Evolutionary conservation across 2,888 invertebrate species (phyloP).

Genomic region (Beris chalybata): DNA sequence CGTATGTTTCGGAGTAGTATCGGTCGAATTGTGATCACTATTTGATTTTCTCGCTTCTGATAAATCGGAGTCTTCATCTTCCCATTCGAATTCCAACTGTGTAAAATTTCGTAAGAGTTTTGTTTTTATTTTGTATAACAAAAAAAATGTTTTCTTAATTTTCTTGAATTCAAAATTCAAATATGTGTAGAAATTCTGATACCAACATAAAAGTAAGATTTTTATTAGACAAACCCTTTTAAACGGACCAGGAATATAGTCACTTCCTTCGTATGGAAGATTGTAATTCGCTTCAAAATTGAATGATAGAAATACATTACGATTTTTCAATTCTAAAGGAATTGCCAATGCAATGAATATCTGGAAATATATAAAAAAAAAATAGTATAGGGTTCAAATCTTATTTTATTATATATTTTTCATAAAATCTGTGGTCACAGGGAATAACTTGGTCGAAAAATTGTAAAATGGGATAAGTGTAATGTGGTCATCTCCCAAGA

Average conservation of each 20-base stretch:
- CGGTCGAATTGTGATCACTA: conserved; percentile 4
- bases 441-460: too few species aligned
- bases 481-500: too few species aligned
- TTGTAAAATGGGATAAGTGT: too few species aligned
- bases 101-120: neutral
- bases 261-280: conserved; percentile 63
- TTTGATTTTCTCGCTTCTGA: neutral
- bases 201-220: too few species aligned
- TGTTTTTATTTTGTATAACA: too few species aligned
- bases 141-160: too few species aligned
- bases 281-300: conserved; percentile 73
- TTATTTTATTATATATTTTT: too few species aligned
- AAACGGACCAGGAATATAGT: conserved; percentile 61
- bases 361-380: conserved; percentile 54
- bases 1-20: neutral
- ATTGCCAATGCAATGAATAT: conserved; percentile 70
- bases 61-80: conserved; percentile 1
- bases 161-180: too few species aligned
- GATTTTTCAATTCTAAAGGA: conserved; percentile 68
- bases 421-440: too few species aligned
- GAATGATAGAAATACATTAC: conserved; percentile 71
- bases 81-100: conserved; percentile 15
- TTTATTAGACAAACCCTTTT: conserved; percentile 55
- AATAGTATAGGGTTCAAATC: too few species aligned
- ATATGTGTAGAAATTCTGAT: too few species aligned